Conservation (phyloP, 2,113 vertebrate species). For the Acrocephalus arundinaceus region DNA sequence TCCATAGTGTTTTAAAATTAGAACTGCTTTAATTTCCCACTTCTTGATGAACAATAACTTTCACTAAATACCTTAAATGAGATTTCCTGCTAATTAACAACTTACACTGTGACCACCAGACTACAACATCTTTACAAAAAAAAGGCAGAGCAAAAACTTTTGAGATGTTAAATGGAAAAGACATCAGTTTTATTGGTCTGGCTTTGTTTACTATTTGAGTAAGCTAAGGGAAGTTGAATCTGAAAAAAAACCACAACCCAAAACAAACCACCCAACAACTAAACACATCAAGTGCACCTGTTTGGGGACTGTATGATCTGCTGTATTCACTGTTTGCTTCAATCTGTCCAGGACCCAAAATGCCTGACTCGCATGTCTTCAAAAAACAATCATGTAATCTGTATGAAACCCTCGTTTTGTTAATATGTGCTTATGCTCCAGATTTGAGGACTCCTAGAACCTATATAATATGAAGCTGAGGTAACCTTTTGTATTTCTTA, state of each 20-base stretch:
- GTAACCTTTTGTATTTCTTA: background rate
- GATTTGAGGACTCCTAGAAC: background rate
- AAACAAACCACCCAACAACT: background rate
- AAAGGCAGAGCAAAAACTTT: background rate
- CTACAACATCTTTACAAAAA: background rate
- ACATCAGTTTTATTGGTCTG: background rate
- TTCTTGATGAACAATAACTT: slow-evolving; percentile 45
- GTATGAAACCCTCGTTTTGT: background rate
- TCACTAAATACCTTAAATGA: slow-evolving; percentile 13
- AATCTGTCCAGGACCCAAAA: background rate
- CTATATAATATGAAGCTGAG: background rate
- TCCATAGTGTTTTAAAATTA: background rate
- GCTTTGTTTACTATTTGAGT: background rate
- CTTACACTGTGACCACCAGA: background rate
- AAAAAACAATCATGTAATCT: background rate
- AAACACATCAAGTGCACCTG: background rate
- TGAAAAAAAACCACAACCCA: rapidly evolving
- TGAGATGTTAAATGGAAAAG: background rate
- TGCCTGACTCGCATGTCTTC: background rate
- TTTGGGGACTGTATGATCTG: background rate
- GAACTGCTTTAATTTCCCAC: background rate
- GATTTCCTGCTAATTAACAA: slow-evolving; percentile 41
- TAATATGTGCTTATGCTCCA: background rate
- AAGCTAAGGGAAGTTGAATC: background rate
- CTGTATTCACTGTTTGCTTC: background rate